Evolutionary conservation across 2,797 vertebrate species (phyloP).

Genomic region (Neopelma chrysocephalum): DNA sequence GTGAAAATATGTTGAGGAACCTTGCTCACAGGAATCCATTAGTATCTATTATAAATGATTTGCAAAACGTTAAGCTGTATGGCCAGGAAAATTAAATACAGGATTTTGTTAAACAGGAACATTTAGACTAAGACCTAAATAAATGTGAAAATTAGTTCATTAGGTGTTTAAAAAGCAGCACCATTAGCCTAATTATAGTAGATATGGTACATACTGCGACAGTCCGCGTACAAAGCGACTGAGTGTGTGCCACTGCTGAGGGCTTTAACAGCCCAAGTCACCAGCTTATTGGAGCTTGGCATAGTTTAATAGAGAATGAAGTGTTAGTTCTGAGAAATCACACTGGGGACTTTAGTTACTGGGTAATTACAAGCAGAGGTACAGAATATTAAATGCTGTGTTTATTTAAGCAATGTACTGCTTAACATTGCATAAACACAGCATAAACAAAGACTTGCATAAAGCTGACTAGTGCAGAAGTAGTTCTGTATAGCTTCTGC

Average conservation of each 20-base stretch:
- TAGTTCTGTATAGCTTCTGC: neutral
- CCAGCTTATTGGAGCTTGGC: neutral
- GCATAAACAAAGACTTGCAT: neutral
- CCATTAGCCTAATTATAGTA: neutral
- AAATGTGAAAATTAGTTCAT: neutral
- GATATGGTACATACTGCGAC: neutral
- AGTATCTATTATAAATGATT: neutral
- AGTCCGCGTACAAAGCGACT: neutral
- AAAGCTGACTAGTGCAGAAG: neutral
- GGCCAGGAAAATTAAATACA: neutral
- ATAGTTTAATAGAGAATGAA: neutral
- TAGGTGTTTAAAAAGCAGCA: neutral
- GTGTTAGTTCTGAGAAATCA: slow-evolving; percentile 22
- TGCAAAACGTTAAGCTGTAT: neutral
- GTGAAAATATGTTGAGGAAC: neutral
- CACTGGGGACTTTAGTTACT: neutral
- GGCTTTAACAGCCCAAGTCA: neutral
- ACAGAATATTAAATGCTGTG: slow-evolving; percentile 23
- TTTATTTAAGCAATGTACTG: slow-evolving; percentile 9
- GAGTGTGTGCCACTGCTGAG: neutral
- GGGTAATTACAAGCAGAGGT: slow-evolving; percentile 24
- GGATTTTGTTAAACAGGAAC: neutral
- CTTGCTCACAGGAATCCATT: neutral
- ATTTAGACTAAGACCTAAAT: neutral
- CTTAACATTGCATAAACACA: neutral